Evolutionary conservation across 2,888 invertebrate species (phyloP).

Genomic region (Leptinotarsa juncta): DNA sequence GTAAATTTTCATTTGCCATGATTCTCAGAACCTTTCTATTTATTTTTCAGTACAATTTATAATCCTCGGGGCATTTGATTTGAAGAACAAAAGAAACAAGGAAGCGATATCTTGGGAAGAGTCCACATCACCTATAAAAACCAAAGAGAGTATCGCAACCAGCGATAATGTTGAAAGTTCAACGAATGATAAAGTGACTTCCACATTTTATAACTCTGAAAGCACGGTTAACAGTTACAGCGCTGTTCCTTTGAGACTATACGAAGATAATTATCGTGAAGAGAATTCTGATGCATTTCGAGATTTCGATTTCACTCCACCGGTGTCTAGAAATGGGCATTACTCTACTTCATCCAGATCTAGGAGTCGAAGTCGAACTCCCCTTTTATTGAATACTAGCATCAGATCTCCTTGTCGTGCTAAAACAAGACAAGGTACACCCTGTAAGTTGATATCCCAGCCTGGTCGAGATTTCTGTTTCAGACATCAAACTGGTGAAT

Average conservation of each 20-base stretch:
- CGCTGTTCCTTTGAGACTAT: slow-evolving; percentile 1
- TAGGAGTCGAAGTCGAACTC: slow-evolving; percentile 61
- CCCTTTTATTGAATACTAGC: slow-evolving; percentile 54
- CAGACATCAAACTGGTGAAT: slow-evolving; percentile 63
- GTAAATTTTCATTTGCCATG: too few relatives aligned
- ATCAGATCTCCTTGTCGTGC: slow-evolving; percentile 56
- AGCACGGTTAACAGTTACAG: neutral
- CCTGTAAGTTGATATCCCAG: slow-evolving; percentile 59
- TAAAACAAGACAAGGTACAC: slow-evolving; percentile 61
- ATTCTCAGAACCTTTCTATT: slow-evolving; percentile 3
- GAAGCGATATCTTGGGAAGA: slow-evolving; percentile 40
- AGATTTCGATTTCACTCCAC: slow-evolving; percentile 57
- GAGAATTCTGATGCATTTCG: slow-evolving; percentile 45
- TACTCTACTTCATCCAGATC: slow-evolving; percentile 52
- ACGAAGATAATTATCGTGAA: slow-evolving; percentile 31
- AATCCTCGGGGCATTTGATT: slow-evolving; percentile 38
- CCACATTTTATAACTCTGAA: slow-evolving; percentile 22
- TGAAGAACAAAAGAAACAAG: slow-evolving; percentile 19
- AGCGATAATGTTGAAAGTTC: slow-evolving; percentile 6
- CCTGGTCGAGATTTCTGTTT: slow-evolving; percentile 62
- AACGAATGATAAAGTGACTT: slow-evolving; percentile 26
- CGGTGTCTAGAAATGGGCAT: slow-evolving; percentile 55
- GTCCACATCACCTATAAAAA: slow-evolving; percentile 13
- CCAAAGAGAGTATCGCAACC: neutral
- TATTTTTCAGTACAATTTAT: slow-evolving; percentile 50